A percentile compares a stretch with the other conserved stretches of the same genome.
phyloP scores from a whole-genome alignment of 2,113 vertebrate species.

The Micromys minutus region DNA sequence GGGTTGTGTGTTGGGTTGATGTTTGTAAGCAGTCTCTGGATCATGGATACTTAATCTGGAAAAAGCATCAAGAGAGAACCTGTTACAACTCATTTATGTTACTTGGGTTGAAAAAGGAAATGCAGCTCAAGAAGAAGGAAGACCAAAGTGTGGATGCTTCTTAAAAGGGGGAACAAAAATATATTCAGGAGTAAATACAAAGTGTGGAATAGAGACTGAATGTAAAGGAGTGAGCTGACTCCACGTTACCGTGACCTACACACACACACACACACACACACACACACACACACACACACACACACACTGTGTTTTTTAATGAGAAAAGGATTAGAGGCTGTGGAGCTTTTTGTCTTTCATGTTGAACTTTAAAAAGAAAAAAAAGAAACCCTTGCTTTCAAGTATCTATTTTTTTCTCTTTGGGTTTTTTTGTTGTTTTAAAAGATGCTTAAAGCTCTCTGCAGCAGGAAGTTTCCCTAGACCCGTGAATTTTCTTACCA shows the following conservation, averaged over 20 bases:
- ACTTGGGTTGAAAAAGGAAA: not conserved
- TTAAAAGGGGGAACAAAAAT: too few species aligned
- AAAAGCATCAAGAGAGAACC: not conserved
- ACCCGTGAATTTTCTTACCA: not conserved
- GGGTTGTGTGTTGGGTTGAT: not conserved
- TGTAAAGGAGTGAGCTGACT: not conserved
- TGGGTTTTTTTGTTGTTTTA: not conserved
- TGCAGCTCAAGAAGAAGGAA: too few species aligned
- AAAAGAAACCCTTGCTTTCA: not conserved
- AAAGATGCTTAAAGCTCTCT: not conserved
- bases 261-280: not conserved
- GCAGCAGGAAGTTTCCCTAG: not conserved
- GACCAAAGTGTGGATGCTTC: too few species aligned
- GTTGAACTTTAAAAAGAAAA: constrained; percentile 19
- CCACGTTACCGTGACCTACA: not conserved
- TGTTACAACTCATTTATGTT: not conserved
- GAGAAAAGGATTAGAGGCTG: not conserved
- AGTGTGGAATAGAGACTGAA: too few species aligned
- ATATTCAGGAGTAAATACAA: too few species aligned
- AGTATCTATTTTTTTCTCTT: not conserved
- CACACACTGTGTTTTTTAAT: not conserved
- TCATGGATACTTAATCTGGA: not conserved
- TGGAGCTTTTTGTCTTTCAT: not conserved
- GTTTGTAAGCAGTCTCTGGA: not conserved
- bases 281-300: not conserved